phyloP scores from a whole-genome alignment of 2,797 vertebrate genomes.

The Trematomus bernacchii region DNA sequence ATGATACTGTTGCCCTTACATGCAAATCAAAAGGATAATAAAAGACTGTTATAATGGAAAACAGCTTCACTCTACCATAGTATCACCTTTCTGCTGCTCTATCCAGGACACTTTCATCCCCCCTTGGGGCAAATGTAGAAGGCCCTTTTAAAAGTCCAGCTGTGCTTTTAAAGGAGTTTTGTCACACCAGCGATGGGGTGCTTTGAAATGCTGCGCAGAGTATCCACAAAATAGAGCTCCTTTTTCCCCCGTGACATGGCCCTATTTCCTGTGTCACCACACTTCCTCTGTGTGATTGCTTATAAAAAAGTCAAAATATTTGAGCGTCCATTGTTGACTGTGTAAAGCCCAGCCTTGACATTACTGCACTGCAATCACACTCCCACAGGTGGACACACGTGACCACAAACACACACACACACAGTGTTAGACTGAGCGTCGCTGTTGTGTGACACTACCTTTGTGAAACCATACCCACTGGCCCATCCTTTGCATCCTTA shows the following conservation, averaged over 20 bases:
- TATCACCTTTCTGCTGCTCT: constrained; percentile 69
- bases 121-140: constrained; percentile 68
- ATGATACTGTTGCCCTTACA: constrained; percentile 23
- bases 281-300: constrained; percentile 56
- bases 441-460: constrained; percentile 59
- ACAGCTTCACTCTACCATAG: constrained; percentile 53
- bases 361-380: constrained; percentile 57
- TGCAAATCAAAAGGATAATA: constrained; percentile 34
- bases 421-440: constrained; percentile 45
- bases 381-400: constrained; percentile 57
- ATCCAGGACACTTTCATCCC: constrained; percentile 52
- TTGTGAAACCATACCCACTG: constrained; percentile 66
- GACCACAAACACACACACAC: constrained; percentile 30
- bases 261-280: constrained; percentile 68
- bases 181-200: constrained; percentile 62
- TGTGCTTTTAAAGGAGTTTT: constrained; percentile 72
- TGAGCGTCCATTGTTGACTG: constrained; percentile 57
- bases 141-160: constrained; percentile 71
- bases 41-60: constrained; percentile 57
- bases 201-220: constrained; percentile 67
- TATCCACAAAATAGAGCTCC: constrained; percentile 52
- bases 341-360: constrained; percentile 59
- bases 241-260: constrained; percentile 41
- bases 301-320: constrained; percentile 69
- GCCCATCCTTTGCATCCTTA: constrained; percentile 51